Conservation (phyloP, 2,888 invertebrate species). For the Tipula confusa region DNA sequence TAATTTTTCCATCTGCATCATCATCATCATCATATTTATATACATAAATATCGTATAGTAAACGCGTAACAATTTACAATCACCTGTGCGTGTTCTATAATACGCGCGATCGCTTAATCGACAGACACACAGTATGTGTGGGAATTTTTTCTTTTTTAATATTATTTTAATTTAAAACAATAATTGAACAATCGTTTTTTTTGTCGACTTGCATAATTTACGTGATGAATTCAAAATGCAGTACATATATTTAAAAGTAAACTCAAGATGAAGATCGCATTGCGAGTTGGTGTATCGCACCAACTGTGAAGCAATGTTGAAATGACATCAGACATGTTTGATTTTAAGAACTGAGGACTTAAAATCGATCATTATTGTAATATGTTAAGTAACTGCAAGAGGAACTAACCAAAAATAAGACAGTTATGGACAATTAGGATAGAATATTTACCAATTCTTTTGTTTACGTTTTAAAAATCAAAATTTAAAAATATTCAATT, state of each 20-base stretch:
- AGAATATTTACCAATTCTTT: too few species aligned
- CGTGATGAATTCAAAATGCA: not conserved
- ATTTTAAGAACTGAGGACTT: too few species aligned
- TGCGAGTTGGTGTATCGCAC: not conserved
- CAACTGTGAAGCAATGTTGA: not conserved
- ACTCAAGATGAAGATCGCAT: not conserved
- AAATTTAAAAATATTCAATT: too few species aligned
- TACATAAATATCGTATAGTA: not conserved
- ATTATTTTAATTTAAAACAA: not conserved
- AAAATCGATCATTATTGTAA: too few species aligned
- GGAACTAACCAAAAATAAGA: too few species aligned
- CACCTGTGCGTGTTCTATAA: conserved; percentile 25
- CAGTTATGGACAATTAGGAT: too few species aligned
- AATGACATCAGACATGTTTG: not conserved
- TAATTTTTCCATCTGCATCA: conserved; percentile 14
- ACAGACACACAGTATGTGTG: not conserved
- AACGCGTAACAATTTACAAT: not conserved
- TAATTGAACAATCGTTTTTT: not conserved
- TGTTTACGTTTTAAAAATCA: too few species aligned
- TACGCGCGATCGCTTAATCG: not conserved
- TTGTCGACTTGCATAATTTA: not conserved
- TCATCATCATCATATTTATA: not conserved
- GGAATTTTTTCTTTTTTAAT: not conserved
- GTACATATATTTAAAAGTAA: not conserved
- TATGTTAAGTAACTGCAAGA: too few species aligned